A percentile compares a stretch with the other conserved stretches of the same genome.
phyloP scores from a whole-genome alignment of 1,140 invertebrate genomes.

The Zophobas atratus region DNA sequence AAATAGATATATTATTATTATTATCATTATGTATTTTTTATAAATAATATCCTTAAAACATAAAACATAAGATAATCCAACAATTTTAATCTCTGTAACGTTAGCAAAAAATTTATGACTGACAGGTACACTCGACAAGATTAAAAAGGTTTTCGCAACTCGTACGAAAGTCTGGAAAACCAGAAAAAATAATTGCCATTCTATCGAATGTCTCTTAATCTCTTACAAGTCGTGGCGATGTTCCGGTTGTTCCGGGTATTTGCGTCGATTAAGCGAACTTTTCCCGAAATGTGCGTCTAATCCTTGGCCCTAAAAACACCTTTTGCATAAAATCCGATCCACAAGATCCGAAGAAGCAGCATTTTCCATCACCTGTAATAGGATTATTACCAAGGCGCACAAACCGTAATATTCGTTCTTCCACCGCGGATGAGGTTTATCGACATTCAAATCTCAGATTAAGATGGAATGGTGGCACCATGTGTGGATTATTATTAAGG shows the following conservation, averaged over 20 bases:
- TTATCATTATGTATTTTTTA: no score
- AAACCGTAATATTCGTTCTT: conserved; percentile 3
- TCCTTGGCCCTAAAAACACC: conserved; percentile 13
- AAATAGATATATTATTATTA: no score
- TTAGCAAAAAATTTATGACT: no score
- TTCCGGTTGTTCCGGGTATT: conserved; percentile 10
- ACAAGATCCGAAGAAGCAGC: conserved; percentile 3
- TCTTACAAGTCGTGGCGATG: neutral
- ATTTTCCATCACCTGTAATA: conserved; percentile 29
- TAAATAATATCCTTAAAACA: no score
- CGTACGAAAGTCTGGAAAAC: no score
- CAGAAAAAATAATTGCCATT: no score
- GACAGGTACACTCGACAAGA: no score
- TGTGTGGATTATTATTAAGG: conserved; percentile 27
- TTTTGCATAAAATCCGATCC: conserved; percentile 25
- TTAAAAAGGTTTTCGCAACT: no score
- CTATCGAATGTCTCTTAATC: neutral
- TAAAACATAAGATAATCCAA: no score
- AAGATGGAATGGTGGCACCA: conserved; percentile 35
- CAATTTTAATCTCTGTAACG: no score
- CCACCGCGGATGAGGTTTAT: conserved; percentile 18
- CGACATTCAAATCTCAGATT: conserved; percentile 21
- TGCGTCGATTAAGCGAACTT: conserved; percentile 11
- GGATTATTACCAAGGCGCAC: conserved; percentile 22
- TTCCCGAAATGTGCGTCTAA: conserved; percentile 10